These are phyloP conservation scores for Elephas maximus DNA, from an alignment of 2,113 vertebrate species.

Conservation along the genomic window DNA sequence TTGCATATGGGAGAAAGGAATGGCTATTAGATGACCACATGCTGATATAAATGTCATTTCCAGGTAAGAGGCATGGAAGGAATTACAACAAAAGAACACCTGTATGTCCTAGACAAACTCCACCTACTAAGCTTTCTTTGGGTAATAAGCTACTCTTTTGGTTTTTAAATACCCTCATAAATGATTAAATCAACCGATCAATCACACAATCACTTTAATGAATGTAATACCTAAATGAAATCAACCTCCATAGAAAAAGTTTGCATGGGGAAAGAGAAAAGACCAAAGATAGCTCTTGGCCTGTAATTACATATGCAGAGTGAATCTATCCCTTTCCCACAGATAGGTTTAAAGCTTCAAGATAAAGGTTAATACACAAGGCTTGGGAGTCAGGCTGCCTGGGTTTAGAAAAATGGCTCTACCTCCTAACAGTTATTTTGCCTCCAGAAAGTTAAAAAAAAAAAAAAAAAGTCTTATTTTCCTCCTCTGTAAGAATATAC, in stretches of 20 bases:
- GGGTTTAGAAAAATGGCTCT: background rate
- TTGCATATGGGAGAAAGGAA: background rate
- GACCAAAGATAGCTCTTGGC: background rate
- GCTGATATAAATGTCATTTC: background rate
- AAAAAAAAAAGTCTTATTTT: background rate
- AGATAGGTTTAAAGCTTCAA: background rate
- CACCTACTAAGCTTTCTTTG: background rate
- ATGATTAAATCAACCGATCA: background rate
- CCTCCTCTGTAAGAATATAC: background rate
- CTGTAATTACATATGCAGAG: background rate
- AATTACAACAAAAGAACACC: background rate
- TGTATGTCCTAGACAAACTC: background rate
- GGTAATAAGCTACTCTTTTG: background rate
- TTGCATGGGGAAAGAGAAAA: background rate
- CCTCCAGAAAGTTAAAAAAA: background rate
- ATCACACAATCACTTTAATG: background rate
- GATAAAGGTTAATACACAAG: background rate
- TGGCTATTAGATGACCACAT: background rate
- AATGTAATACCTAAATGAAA: conserved; percentile 1
- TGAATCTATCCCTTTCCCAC: background rate
- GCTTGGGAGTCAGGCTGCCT: background rate
- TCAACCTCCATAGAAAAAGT: background rate
- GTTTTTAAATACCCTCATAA: background rate
- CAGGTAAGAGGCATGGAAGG: background rate
- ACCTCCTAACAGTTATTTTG: background rate